phyloP scores from a whole-genome alignment of 2,888 invertebrate genomes.

The Plagodis dolabraria region DNA sequence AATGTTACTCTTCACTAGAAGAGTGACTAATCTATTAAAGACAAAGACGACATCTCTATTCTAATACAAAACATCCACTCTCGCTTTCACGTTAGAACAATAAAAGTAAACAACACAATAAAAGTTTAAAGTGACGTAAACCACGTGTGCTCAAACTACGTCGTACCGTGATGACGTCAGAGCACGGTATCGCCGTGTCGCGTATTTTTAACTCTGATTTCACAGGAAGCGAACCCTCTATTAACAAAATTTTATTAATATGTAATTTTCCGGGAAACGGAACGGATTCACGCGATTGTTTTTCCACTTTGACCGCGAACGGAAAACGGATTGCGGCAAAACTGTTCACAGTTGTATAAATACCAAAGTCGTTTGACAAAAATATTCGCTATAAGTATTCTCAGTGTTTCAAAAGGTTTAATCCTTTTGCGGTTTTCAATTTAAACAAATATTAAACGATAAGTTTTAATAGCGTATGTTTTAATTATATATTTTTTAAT shows the following conservation, averaged over 20 bases:
- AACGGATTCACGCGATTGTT: not conserved
- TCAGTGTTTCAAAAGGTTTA: not conserved
- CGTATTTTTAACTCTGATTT: conserved; percentile 20
- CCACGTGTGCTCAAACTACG: conserved; percentile 14
- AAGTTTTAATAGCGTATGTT: not conserved
- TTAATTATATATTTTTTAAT: too few species aligned
- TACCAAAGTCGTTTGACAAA: conserved; percentile 1
- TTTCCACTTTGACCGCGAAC: not conserved
- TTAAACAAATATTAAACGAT: not conserved
- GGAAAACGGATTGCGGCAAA: conserved; percentile 1
- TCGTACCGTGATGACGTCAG: conserved; percentile 3
- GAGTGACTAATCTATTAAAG: too few species aligned
- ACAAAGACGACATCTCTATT: too few species aligned
- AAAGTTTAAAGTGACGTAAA: conserved; percentile 11
- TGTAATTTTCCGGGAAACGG: conserved; percentile 18
- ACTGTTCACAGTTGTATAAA: conserved; percentile 5
- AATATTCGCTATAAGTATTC: not conserved
- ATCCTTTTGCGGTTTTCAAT: not conserved
- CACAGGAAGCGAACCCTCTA: conserved; percentile 13
- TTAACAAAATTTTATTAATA: conserved; percentile 15
- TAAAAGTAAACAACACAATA: conserved; percentile 6
- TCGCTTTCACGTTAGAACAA: not conserved
- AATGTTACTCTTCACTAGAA: too few species aligned
- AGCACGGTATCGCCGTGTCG: conserved; percentile 1
- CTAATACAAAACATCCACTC: not conserved